These are phyloP conservation scores for Asarcornis scutulata DNA, from an alignment of 2,113 vertebrate genomes.

Conservation along the genomic window DNA sequence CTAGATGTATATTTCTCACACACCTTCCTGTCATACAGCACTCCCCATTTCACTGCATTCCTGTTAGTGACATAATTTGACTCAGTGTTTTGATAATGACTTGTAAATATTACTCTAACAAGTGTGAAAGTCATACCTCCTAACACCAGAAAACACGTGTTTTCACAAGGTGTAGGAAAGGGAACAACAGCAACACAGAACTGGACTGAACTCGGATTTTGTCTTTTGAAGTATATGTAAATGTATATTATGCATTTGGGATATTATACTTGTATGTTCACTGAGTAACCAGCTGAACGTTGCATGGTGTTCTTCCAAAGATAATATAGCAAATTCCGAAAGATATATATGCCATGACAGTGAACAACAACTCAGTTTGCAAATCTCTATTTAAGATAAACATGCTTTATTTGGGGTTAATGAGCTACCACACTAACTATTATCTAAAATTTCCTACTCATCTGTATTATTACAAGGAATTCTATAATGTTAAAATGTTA, in stretches of 20 bases:
- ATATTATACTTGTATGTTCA: too few relatives aligned
- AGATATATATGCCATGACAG: not conserved
- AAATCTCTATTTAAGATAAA: not conserved
- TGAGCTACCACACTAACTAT: not conserved
- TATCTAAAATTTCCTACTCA: not conserved
- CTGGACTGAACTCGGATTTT: not conserved
- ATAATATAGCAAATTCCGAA: not conserved
- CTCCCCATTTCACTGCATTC: not conserved
- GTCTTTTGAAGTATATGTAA: not conserved
- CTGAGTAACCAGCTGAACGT: too few relatives aligned
- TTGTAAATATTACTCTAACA: not conserved
- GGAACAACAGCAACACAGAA: not conserved
- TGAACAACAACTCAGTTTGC: not conserved
- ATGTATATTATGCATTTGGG: too few relatives aligned
- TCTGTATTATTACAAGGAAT: not conserved
- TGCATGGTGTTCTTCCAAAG: not conserved
- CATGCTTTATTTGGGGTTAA: not conserved
- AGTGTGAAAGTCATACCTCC: not conserved
- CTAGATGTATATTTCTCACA: not conserved
- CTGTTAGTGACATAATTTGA: not conserved
- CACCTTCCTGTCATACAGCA: not conserved
- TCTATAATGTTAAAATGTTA: not conserved
- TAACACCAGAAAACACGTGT: not conserved
- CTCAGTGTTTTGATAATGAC: not conserved
- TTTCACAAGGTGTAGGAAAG: not conserved